These are phyloP conservation scores for Eurosta solidaginis DNA, from an alignment of 1,140 invertebrate genomes.

Conservation along the genomic window DNA sequence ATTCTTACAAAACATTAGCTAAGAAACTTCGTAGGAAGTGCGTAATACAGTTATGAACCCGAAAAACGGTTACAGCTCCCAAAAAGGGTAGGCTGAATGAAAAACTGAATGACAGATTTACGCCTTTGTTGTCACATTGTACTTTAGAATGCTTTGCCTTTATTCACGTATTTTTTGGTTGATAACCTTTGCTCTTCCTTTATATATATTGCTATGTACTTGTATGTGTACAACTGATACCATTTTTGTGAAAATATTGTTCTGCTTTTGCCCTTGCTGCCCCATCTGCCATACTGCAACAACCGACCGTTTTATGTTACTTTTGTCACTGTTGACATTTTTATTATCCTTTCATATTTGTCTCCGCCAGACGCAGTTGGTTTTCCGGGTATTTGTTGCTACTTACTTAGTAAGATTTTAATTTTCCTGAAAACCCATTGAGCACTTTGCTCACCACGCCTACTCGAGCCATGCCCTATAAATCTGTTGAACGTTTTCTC, in stretches of 20 bases:
- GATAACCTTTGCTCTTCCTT: not conserved
- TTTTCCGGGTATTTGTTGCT: not conserved
- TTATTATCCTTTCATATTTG: constrained; percentile 14
- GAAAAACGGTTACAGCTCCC: too few relatives aligned
- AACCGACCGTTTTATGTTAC: not conserved
- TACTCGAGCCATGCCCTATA: not conserved
- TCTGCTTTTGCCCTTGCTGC: not conserved
- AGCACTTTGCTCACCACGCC: not conserved
- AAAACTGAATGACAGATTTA: too few relatives aligned
- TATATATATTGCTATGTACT: not conserved
- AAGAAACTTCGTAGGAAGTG: too few relatives aligned
- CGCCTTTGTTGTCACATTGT: too few relatives aligned
- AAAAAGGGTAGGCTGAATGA: too few relatives aligned
- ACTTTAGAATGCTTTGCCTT: too few relatives aligned
- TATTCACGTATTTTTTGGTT: not conserved
- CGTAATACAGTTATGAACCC: too few relatives aligned
- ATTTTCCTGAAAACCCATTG: not conserved
- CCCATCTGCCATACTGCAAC: not conserved
- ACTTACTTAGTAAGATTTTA: not conserved
- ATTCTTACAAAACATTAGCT: too few relatives aligned
- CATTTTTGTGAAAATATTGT: not conserved
- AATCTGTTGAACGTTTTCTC: not conserved
- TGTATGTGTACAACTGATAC: not conserved
- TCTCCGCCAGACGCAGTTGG: not conserved
- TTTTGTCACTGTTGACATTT: constrained; percentile 17